Evolutionary conservation across 2,888 invertebrate genomes (phyloP).

Genomic region (Drosophila mimica): DNA sequence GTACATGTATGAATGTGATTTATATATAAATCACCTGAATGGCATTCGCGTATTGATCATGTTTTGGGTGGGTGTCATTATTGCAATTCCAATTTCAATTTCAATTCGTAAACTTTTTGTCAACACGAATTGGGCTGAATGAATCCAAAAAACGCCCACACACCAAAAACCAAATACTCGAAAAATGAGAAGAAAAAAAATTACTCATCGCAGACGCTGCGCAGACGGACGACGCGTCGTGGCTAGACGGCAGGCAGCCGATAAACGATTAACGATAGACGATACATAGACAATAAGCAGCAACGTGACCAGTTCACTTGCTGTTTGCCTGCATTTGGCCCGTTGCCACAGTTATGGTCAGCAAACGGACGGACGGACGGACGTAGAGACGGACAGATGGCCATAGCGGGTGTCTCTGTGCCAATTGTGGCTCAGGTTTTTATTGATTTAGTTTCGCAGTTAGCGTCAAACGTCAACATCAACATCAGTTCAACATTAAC

Average conservation of each 20-base stretch:
- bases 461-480: conserved; percentile 34
- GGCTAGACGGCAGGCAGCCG: conserved; percentile 56
- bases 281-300: conserved; percentile 19
- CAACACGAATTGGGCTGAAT: conserved; percentile 23
- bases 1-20: neutral
- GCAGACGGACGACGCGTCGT: conserved; percentile 58
- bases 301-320: conserved; percentile 47
- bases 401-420: conserved; percentile 76
- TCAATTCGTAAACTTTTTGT: conserved; percentile 35
- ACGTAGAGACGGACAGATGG: conserved; percentile 18
- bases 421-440: conserved; percentile 66
- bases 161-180: conserved; percentile 1
- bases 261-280: conserved; percentile 8
- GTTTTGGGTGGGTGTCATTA: conserved; percentile 45
- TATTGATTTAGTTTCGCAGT: conserved; percentile 70
- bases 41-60: conserved; percentile 31
- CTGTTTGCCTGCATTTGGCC: conserved; percentile 62
- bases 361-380: neutral
- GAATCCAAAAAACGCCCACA: conserved; percentile 17
- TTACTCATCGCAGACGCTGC: conserved; percentile 64
- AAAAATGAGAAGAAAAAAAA: conserved; percentile 4
- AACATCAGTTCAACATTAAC: neutral
- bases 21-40: conserved; percentile 40
- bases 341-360: conserved; percentile 51
- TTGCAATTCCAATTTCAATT: conserved; percentile 29